Conservation (phyloP, 2,888 invertebrate genomes). For the Hypolimnas misippus region DNA sequence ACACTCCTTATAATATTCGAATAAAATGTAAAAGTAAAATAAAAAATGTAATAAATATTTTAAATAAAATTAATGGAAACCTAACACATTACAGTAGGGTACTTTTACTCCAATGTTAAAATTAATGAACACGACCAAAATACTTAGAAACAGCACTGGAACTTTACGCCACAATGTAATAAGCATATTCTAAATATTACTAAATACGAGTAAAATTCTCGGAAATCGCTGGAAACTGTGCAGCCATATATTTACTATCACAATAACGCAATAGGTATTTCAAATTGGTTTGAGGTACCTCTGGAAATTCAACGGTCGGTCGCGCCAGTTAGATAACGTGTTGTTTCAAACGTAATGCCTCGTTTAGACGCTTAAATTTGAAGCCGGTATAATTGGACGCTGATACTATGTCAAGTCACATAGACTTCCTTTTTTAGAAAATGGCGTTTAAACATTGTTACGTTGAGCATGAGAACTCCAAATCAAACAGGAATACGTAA, state of each 20-base stretch:
- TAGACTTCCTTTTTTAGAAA: too few species aligned
- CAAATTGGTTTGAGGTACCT: constrained; percentile 44
- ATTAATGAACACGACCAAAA: background rate
- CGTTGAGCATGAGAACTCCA: too few species aligned
- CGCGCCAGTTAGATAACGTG: constrained; percentile 68
- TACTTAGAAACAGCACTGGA: background rate
- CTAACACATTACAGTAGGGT: too few species aligned
- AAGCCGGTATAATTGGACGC: too few species aligned
- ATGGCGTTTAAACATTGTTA: too few species aligned
- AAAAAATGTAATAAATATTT: too few species aligned
- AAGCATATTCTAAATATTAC: background rate
- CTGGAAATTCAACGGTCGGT: constrained; percentile 69
- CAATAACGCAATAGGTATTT: constrained; percentile 40
- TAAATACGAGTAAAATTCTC: background rate
- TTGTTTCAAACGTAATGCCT: constrained; percentile 57
- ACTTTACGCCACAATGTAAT: background rate
- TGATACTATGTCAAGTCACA: too few species aligned
- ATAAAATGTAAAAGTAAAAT: too few species aligned
- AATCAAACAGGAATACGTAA: too few species aligned
- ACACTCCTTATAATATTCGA: too few species aligned
- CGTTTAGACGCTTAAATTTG: constrained; percentile 44
- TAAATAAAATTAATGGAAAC: too few species aligned
- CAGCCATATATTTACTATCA: constrained; percentile 18
- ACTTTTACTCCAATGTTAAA: too few species aligned
- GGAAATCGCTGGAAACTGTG: background rate